phyloP scores from a whole-genome alignment of 2,888 invertebrate species.

The Plebejus anna region DNA sequence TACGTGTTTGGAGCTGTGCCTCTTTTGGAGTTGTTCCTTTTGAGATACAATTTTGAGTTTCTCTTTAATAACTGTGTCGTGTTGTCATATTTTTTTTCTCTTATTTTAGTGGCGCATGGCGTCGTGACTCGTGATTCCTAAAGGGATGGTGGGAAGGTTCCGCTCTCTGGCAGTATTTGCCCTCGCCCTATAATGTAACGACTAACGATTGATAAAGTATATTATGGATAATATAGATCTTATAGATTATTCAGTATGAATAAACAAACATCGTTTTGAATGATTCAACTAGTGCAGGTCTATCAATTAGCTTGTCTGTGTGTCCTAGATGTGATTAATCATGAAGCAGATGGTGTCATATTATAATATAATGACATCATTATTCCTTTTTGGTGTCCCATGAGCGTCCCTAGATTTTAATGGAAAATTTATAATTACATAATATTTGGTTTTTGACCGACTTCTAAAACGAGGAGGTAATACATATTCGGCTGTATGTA shows the following conservation, averaged over 20 bases:
- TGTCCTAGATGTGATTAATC: neutral
- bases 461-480: too few species aligned
- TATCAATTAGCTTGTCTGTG: neutral
- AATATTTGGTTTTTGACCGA: too few species aligned
- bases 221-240: neutral
- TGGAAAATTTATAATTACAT: neutral
- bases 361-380: neutral
- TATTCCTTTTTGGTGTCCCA: neutral
- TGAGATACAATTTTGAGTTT: neutral
- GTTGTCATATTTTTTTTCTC: neutral
- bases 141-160: neutral
- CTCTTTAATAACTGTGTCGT: neutral
- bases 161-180: neutral
- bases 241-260: neutral
- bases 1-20: neutral
- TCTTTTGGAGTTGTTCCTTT: neutral
- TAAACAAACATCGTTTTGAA: neutral
- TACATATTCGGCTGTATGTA: too few species aligned
- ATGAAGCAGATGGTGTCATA: conserved; percentile 6
- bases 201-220: neutral
- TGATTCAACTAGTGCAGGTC: neutral
- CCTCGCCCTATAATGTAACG: too few species aligned
- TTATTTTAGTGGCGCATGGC: neutral
- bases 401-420: neutral
- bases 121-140: neutral